These are phyloP conservation scores for Caenorhabditis angaria DNA, from an alignment of 2,888 invertebrate species.

Conservation along the genomic window DNA sequence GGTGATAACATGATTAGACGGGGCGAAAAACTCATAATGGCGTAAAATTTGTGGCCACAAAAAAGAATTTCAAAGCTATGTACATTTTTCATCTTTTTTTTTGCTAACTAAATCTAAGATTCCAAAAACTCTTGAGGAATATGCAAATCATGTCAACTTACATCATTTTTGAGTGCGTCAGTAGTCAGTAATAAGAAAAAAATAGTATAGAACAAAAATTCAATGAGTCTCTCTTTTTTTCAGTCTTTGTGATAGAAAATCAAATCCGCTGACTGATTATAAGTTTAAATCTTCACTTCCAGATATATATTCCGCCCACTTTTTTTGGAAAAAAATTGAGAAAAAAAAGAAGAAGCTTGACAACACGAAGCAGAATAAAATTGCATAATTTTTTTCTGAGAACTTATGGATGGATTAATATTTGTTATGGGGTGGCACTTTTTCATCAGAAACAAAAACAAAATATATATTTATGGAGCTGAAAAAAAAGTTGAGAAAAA, in stretches of 20 bases:
- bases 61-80: too few relatives aligned
- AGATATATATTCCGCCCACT: not conserved
- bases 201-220: not conserved
- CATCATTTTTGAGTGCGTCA: not conserved
- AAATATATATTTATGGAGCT: not conserved
- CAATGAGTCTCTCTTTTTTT: too few relatives aligned
- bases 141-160: not conserved
- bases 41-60: not conserved
- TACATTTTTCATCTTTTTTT: too few relatives aligned
- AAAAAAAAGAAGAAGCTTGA: not conserved
- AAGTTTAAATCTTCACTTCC: not conserved
- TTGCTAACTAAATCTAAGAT: too few relatives aligned
- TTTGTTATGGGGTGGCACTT: not conserved
- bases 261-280: not conserved
- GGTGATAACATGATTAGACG: not conserved
- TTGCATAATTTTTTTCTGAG: not conserved
- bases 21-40: not conserved
- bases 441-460: not conserved
- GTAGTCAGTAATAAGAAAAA: not conserved
- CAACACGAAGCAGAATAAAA: not conserved
- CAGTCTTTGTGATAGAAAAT: not conserved
- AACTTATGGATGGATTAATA: conserved; percentile 2
- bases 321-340: not conserved
- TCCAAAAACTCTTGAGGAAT: too few relatives aligned
- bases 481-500: not conserved